Evolutionary conservation across 2,888 invertebrate genomes (phyloP).

Genomic region (Hemaris fuciformis): DNA sequence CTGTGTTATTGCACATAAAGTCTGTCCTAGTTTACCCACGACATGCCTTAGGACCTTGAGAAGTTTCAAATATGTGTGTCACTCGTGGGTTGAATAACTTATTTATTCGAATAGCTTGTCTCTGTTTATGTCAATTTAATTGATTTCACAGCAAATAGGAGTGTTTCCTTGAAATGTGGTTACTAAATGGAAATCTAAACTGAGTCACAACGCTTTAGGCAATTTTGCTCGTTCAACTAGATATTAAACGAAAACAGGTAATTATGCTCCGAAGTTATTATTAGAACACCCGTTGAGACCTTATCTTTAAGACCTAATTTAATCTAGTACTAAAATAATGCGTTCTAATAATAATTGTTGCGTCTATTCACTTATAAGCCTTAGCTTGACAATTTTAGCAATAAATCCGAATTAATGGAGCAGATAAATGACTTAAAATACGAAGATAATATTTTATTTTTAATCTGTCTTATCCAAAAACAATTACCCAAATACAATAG

Average conservation of each 20-base stretch:
- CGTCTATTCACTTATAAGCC: neutral
- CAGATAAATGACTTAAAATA: neutral
- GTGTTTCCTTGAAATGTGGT: neutral
- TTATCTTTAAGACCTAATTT: neutral
- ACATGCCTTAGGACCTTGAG: too few species aligned
- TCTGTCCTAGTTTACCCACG: too few species aligned
- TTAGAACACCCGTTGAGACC: neutral
- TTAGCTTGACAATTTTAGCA: neutral
- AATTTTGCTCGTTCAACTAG: too few species aligned
- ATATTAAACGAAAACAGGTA: neutral
- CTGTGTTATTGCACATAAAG: too few species aligned
- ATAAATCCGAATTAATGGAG: neutral
- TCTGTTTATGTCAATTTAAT: too few species aligned
- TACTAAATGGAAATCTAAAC: neutral
- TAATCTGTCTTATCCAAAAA: neutral
- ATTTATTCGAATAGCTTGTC: neutral
- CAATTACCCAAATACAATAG: neutral
- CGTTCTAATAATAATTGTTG: too few species aligned
- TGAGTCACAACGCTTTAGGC: neutral
- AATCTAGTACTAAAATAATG: neutral
- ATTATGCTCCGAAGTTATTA: neutral
- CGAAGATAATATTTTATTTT: neutral
- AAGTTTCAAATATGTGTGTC: too few species aligned
- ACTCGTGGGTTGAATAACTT: neutral
- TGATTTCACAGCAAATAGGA: neutral